Evolutionary conservation across 2,113 vertebrate species (phyloP).

Genomic region (Oncorhynchus kisutch): DNA sequence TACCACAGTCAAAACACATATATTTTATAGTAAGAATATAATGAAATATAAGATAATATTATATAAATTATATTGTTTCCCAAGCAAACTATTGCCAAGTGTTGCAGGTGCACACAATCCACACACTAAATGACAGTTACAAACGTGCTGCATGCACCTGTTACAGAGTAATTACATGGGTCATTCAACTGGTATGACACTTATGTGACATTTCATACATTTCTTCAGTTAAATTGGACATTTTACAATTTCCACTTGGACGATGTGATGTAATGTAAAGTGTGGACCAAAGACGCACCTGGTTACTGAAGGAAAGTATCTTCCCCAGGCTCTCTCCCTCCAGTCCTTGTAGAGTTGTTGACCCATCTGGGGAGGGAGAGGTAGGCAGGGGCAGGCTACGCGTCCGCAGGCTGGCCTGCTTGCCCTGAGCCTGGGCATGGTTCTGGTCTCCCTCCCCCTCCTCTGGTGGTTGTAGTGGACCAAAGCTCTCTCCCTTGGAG

Average conservation of each 20-base stretch:
- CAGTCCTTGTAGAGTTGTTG: conserved; percentile 1
- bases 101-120: no score
- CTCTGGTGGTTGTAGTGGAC: background rate
- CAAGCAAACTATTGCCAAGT: no score
- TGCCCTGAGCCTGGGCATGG: conserved; percentile 57
- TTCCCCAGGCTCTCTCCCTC: conserved; percentile 71
- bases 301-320: conserved; percentile 82
- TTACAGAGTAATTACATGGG: no score
- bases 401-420: conserved; percentile 64
- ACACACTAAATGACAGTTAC: no score
- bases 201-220: background rate
- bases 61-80: no score
- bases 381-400: conserved; percentile 77
- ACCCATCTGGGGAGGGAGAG: conserved; percentile 63
- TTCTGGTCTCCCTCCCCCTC: background rate
- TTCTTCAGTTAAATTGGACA: no score
- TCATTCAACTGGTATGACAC: background rate
- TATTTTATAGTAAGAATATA: no score
- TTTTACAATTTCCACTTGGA: no score
- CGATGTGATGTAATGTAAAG: background rate
- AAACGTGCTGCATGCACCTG: no score
- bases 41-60: no score
- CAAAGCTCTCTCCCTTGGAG: no score
- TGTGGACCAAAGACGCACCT: conserved; percentile 44
- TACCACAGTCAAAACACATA: no score